Conservation (phyloP, 92 coral and sea anemone genomes). For the Paramuricea clavata region DNA sequence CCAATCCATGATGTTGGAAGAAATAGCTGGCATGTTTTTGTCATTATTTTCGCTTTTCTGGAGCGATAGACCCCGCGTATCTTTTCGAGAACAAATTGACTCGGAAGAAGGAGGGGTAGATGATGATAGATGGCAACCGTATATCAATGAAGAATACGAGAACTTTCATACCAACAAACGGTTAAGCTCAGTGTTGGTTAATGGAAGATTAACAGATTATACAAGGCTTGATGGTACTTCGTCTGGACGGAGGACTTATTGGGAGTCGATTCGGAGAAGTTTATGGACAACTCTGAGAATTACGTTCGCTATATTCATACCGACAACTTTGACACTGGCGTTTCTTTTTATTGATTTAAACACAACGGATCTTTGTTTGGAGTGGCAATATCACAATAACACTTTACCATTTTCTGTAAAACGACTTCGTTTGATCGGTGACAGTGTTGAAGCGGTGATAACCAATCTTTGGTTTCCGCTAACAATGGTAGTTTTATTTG, state of each 20-base stretch:
- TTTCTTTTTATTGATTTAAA: too few relatives aligned
- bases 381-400: too few relatives aligned
- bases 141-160: neutral
- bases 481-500: neutral
- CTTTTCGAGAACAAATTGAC: neutral
- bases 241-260: neutral
- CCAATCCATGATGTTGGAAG: neutral
- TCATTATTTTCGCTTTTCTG: neutral
- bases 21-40: neutral
- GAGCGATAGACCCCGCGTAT: neutral
- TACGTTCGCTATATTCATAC: too few relatives aligned
- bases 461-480: neutral
- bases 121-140: neutral
- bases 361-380: too few relatives aligned
- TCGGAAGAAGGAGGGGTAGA: neutral
- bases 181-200: neutral
- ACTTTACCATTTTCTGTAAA: neutral
- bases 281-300: too few relatives aligned
- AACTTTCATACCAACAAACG: neutral
- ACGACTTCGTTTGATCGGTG: constrained; percentile 3
- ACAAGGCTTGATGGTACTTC: neutral
- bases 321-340: too few relatives aligned
- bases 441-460: neutral
- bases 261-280: neutral
- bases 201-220: neutral